Evolutionary conservation across 30 jellyfish, hydroid and myxozoan genomes (phyloP).

Genomic region (Aurelia coerulea): DNA sequence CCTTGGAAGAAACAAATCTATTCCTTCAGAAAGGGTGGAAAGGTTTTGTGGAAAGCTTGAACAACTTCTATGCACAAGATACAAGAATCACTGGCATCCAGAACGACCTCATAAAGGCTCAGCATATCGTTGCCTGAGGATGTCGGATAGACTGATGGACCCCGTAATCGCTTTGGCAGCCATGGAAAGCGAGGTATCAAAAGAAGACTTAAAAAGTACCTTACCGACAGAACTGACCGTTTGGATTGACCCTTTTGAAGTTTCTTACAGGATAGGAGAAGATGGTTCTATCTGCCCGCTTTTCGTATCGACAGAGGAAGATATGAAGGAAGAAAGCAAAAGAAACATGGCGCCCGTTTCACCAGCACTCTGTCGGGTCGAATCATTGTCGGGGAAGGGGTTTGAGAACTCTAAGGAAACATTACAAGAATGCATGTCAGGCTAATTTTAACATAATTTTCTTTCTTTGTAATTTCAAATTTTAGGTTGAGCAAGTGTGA

Average conservation of each 20-base stretch:
- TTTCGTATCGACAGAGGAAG: constrained; percentile 47
- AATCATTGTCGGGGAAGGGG: constrained; percentile 32
- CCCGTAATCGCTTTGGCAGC: constrained; percentile 91
- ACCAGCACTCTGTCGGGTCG: constrained; percentile 64
- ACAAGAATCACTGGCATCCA: constrained; percentile 95
- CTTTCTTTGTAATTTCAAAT: constrained; percentile 39
- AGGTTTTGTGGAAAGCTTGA: constrained; percentile 74
- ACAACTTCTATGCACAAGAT: constrained; percentile 69
- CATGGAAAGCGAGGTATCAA: constrained; percentile 76
- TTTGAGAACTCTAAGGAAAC: constrained; percentile 48
- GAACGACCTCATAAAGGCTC: constrained; percentile 95
- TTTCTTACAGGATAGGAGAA: constrained; percentile 96
- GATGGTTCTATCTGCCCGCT: constrained; percentile 96
- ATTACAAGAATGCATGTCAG: constrained; percentile 53
- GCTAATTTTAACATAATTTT: constrained; percentile 24
- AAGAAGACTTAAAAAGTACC: constrained; percentile 60
- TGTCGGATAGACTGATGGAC: constrained; percentile 80
- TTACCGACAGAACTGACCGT: constrained; percentile 93
- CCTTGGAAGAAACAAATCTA: constrained; percentile 55
- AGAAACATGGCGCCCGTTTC: constrained; percentile 63
- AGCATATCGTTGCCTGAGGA: constrained; percentile 90
- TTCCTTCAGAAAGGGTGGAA: constrained; percentile 78
- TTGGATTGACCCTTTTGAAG: constrained; percentile 98
- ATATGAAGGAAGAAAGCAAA: constrained; percentile 35
- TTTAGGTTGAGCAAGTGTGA: constrained; percentile 50